These are phyloP conservation scores for Drosophila sturtevanti DNA, from an alignment of 1,140 invertebrate species.

Conservation along the genomic window DNA sequence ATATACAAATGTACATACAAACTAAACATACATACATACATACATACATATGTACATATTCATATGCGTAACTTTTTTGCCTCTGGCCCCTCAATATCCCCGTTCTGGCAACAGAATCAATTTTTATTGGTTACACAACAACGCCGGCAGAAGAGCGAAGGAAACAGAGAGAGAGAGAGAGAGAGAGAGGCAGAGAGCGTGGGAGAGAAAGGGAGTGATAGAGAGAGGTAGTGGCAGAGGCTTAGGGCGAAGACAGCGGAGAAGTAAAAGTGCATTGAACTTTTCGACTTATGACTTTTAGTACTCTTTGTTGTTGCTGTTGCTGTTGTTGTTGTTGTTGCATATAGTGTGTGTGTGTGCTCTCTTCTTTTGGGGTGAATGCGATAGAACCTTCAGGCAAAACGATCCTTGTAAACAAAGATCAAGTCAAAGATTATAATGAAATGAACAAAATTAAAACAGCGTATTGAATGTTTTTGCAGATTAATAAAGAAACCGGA, in stretches of 20 bases:
- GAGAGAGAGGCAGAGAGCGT: background rate
- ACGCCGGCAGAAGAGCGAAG: slow-evolving; percentile 40
- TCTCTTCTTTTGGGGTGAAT: background rate
- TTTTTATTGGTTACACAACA: slow-evolving; percentile 79
- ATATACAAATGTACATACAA: background rate
- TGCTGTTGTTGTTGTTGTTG: background rate
- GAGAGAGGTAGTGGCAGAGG: background rate
- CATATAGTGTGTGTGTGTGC: background rate
- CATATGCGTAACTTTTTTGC: slow-evolving; percentile 21
- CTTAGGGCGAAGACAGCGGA: no score
- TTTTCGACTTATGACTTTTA: slow-evolving; percentile 68
- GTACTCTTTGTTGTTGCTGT: slow-evolving; percentile 43
- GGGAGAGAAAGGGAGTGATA: slow-evolving; percentile 31
- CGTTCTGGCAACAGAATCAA: slow-evolving; percentile 72
- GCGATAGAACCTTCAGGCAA: background rate
- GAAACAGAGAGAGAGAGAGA: background rate
- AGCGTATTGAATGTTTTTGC: background rate
- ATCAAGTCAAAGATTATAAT: background rate
- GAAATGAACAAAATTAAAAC: background rate
- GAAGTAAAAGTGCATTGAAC: slow-evolving; percentile 65
- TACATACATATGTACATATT: background rate
- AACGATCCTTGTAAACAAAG: background rate
- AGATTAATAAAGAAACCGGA: background rate
- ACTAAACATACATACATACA: background rate
- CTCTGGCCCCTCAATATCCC: background rate